These are phyloP conservation scores for Echinarachnius parma DNA, from an alignment of 53 echinoderm and acorn worm genomes.

Conservation along the genomic window DNA sequence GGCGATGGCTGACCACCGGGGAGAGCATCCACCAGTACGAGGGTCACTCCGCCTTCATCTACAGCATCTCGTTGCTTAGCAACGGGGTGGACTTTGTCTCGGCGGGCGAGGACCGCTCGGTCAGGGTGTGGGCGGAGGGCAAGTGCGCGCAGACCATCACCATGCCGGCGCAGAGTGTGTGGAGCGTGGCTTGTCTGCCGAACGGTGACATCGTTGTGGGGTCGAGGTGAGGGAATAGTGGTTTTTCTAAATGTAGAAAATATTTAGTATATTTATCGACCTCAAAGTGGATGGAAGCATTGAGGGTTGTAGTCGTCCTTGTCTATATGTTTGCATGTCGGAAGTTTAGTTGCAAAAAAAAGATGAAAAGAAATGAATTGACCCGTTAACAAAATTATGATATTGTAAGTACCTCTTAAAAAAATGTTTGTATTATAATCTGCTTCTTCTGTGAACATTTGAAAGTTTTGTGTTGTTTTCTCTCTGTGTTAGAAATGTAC, in stretches of 20 bases:
- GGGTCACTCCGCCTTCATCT: conserved; percentile 82
- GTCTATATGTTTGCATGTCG: too few relatives aligned
- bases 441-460: too few relatives aligned
- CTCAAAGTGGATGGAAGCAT: too few relatives aligned
- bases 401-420: too few relatives aligned
- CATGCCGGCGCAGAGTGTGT: conserved; percentile 87
- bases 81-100: conserved; percentile 81
- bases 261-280: too few relatives aligned
- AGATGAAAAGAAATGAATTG: too few relatives aligned
- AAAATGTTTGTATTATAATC: too few relatives aligned
- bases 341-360: too few relatives aligned
- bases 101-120: conserved; percentile 83
- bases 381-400: too few relatives aligned
- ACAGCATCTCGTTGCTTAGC: conserved; percentile 70
- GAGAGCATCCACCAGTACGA: conserved; percentile 76
- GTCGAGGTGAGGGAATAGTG: conserved; percentile 87
- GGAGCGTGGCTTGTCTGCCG: conserved; percentile 73
- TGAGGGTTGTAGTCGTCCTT: too few relatives aligned
- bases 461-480: neutral
- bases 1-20: conserved; percentile 82
- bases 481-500: neutral
- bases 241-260: too few relatives aligned
- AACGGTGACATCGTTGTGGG: conserved; percentile 94
- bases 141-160: conserved; percentile 78
- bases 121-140: conserved; percentile 75